A percentile compares a stretch with the other conserved stretches of the same genome.
These are phyloP conservation scores for Troides aeacus DNA, from an alignment of 2,888 invertebrate genomes.

Conservation along the genomic window DNA sequence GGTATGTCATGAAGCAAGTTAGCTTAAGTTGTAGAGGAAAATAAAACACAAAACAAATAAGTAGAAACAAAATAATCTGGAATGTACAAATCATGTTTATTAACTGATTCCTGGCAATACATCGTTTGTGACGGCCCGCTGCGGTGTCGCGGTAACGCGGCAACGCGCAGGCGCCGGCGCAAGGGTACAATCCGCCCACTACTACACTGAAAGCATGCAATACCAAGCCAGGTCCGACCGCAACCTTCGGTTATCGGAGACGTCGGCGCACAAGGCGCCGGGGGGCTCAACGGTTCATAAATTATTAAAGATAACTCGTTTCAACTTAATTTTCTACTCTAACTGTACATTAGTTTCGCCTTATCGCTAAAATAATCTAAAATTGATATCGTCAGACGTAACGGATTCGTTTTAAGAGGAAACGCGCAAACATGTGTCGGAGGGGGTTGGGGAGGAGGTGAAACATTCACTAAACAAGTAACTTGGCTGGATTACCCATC, in stretches of 20 bases:
- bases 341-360: slow-evolving; percentile 82
- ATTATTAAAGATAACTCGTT: slow-evolving; percentile 74
- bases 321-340: slow-evolving; percentile 80
- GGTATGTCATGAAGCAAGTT: slow-evolving; percentile 64
- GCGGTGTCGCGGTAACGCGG: slow-evolving; percentile 53
- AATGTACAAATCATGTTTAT: slow-evolving; percentile 89
- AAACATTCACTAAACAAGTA: slow-evolving; percentile 65
- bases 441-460: slow-evolving; percentile 41
- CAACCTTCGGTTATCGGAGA: slow-evolving; percentile 57
- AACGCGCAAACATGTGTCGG: slow-evolving; percentile 74
- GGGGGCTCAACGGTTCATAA: slow-evolving; percentile 70
- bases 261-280: slow-evolving; percentile 68
- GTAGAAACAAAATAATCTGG: slow-evolving; percentile 86
- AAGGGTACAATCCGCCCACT: slow-evolving; percentile 63
- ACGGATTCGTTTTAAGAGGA: slow-evolving; percentile 57
- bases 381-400: slow-evolving; percentile 75
- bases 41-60: slow-evolving; percentile 77
- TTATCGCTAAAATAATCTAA: slow-evolving; percentile 81
- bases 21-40: slow-evolving; percentile 63
- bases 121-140: slow-evolving; percentile 69
- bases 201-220: slow-evolving; percentile 70
- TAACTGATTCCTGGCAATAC: slow-evolving; percentile 83
- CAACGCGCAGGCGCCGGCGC: slow-evolving; percentile 46
- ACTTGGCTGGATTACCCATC: slow-evolving; percentile 40
- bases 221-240: slow-evolving; percentile 69